These are phyloP conservation scores for Drosophila littoralis DNA, from an alignment of 1,140 invertebrate genomes.

Conservation along the genomic window DNA sequence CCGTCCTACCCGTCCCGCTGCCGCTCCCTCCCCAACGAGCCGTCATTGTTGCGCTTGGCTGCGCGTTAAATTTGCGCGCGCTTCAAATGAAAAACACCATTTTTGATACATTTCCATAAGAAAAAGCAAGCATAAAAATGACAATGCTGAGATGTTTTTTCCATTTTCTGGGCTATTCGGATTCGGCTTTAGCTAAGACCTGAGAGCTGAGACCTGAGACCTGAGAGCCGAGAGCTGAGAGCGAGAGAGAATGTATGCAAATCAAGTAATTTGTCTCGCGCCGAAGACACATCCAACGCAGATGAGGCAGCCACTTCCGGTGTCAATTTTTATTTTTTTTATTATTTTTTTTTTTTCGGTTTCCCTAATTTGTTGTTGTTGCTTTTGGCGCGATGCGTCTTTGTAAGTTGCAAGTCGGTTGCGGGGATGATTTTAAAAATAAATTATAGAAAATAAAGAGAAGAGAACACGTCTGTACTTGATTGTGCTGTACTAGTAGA, in stretches of 20 bases:
- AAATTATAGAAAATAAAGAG: constrained; percentile 60
- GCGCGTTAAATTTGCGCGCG: constrained; percentile 68
- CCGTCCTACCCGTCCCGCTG: neutral
- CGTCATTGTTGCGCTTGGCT: constrained; percentile 60
- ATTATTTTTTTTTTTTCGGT: constrained; percentile 31
- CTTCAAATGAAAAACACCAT: constrained; percentile 29
- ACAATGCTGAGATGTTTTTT: constrained; percentile 76
- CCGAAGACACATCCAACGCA: constrained; percentile 43
- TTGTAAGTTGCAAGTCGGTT: constrained; percentile 45
- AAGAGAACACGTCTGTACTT: constrained; percentile 19
- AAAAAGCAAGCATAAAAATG: constrained; percentile 71
- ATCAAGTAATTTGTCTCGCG: constrained; percentile 80
- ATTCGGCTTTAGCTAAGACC: constrained; percentile 11
- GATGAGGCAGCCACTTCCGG: constrained; percentile 78
- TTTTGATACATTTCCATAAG: constrained; percentile 73
- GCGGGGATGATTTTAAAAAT: constrained; percentile 77
- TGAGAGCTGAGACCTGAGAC: constrained; percentile 26
- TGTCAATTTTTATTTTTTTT: constrained; percentile 63
- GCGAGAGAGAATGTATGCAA: constrained; percentile 66
- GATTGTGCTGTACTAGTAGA: neutral
- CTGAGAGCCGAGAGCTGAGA: constrained; percentile 29
- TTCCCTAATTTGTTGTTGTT: constrained; percentile 2
- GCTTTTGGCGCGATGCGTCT: constrained; percentile 15
- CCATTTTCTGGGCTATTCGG: constrained; percentile 42
- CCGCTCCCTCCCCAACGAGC: neutral